Evolutionary conservation across 2,888 invertebrate species (phyloP).

Genomic region (Danaus chrysippus): DNA sequence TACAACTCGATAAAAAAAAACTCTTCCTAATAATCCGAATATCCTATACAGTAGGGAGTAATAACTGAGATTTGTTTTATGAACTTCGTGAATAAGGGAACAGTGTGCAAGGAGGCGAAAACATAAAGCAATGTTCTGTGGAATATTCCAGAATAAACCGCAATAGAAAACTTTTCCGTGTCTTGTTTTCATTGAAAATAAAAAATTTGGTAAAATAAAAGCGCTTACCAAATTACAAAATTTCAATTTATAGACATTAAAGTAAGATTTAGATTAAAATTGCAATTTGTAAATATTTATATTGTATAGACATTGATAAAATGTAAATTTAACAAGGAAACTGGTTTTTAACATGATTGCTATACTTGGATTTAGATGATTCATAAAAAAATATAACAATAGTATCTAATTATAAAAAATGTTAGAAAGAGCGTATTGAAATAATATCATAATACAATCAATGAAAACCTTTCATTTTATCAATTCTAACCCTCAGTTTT

Average conservation of each 20-base stretch:
- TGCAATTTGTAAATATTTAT: too few relatives aligned
- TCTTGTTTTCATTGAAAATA: not conserved
- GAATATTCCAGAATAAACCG: not conserved
- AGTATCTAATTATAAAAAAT: too few relatives aligned
- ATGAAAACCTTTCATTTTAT: not conserved
- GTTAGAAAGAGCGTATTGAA: too few relatives aligned
- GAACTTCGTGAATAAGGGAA: not conserved
- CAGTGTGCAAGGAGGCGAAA: not conserved
- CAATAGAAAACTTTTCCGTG: constrained; percentile 1
- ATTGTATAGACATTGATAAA: too few relatives aligned
- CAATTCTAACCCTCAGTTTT: not conserved
- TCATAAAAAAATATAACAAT: too few relatives aligned
- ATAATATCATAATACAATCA: too few relatives aligned
- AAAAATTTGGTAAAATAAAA: not conserved
- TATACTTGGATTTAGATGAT: too few relatives aligned
- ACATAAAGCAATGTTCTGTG: constrained; percentile 2
- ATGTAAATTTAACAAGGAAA: too few relatives aligned
- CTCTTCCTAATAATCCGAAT: not conserved
- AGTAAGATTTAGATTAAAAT: too few relatives aligned
- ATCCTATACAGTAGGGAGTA: not conserved
- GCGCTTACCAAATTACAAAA: not conserved
- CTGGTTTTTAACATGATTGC: too few relatives aligned
- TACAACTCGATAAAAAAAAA: too few relatives aligned
- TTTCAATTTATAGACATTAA: not conserved
- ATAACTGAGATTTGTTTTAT: constrained; percentile 1